Base-by-base conservation (phyloP, 2,797 vertebrate species). In the Periophthalmus magnuspinnatus region DNA sequence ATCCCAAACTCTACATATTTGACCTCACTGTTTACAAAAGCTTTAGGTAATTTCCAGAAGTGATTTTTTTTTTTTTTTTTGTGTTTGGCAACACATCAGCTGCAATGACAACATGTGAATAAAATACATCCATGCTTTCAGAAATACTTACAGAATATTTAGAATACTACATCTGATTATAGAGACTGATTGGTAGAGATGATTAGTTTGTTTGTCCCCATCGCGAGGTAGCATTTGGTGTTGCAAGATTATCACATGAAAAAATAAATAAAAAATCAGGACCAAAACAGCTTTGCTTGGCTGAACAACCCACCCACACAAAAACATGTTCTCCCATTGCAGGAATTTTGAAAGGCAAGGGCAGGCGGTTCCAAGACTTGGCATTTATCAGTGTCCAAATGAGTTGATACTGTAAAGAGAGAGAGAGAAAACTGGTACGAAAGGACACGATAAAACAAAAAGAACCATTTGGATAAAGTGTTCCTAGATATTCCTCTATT, bases 241-340 rank as follows among this genome's bases (percentile, higher is more conserved):
- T 75, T 77, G 81, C 77, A 73, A 86, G 84, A 86, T 90, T 85
- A 89, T 84, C 81, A 84, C 84, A 79, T 78, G 78, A 81, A 73
- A 79, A 78, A 72, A 76, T 52, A 67, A 47, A 77, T 67, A 81
- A 75, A 81, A 38, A 86, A 85, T 84, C 79, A 80, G 88, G 91
- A 92, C 90, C 82, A 89, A 92, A 93, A 91, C 92, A 93, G 91
- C 90, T 93, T 90, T 91, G 90, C 90, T 91, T 89, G 87, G 90
- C 91, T 91, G 90, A 90, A 90, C 90, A 91, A 84, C 74, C 91
- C 93, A 86, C 93, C 94, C 91, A 94, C 94, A 91, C 90, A 90
- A 86, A 93, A 93, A 93, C 92, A 92, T 94, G 92, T 93, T 93
- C 90, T 79, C 86, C 89, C 91, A 92, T 88, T 86, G 68, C 87